These are phyloP conservation scores for Stigmatopora argus DNA, from an alignment of 2,113 vertebrate species.

Conservation along the genomic window DNA sequence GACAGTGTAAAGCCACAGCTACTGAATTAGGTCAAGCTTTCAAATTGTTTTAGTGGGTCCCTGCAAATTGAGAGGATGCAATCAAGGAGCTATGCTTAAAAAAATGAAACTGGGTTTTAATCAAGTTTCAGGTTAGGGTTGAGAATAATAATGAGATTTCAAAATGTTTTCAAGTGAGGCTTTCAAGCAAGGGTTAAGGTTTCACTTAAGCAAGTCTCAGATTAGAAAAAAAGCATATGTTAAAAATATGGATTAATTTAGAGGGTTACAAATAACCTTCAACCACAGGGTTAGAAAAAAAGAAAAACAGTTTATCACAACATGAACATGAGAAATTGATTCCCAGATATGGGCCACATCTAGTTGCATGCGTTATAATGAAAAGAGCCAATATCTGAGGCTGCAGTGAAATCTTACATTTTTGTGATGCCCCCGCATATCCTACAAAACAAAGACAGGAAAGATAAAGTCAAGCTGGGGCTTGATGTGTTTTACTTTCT, in stretches of 20 bases:
- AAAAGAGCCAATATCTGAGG: slow-evolving; percentile 7
- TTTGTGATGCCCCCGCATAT: slow-evolving; percentile 53
- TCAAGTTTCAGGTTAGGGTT: background rate
- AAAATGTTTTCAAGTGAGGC: background rate
- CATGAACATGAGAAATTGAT: background rate
- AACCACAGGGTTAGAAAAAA: no score
- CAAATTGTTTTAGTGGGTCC: no score
- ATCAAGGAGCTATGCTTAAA: background rate
- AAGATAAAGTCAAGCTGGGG: slow-evolving; percentile 17
- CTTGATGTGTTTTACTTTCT: background rate
- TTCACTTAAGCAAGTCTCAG: no score
- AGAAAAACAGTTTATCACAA: background rate
- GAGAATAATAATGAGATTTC: background rate
- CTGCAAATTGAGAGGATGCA: no score
- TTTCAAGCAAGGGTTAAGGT: background rate
- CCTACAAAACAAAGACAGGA: slow-evolving; percentile 48
- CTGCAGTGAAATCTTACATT: slow-evolving; percentile 54
- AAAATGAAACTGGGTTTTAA: background rate
- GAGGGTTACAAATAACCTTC: no score
- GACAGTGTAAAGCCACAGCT: no score
- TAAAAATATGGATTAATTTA: no score
- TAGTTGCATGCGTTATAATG: background rate
- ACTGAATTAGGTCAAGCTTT: no score
- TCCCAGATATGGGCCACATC: background rate
- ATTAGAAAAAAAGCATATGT: no score